Conservation (phyloP, 1,140 invertebrate genomes). For the Leptinotarsa defecta region DNA sequence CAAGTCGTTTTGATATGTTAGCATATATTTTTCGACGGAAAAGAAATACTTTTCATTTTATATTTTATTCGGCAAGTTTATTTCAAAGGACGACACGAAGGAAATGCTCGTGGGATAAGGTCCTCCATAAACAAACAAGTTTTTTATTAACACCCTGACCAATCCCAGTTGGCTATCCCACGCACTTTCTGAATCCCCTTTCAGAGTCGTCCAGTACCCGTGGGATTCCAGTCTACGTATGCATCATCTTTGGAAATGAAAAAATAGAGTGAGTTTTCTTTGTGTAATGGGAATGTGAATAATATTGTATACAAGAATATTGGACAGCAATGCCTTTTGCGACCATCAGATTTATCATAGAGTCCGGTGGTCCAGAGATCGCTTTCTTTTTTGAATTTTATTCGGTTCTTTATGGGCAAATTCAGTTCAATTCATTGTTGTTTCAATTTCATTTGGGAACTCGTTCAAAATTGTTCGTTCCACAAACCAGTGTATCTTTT, state of each 20-base stretch:
- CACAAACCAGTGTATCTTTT: no score
- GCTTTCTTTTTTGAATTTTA: no score
- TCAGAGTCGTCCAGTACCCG: constrained; percentile 10
- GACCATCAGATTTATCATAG: no score
- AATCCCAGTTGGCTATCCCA: constrained; percentile 12
- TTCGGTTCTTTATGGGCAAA: no score
- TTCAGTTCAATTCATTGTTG: no score
- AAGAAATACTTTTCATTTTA: background rate
- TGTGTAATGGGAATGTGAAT: background rate
- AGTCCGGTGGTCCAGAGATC: no score
- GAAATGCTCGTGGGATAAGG: background rate
- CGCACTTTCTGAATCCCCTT: background rate
- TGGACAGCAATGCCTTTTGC: background rate
- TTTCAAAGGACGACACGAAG: background rate
- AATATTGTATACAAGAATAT: background rate
- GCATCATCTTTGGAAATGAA: constrained; percentile 23
- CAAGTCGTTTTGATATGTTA: no score
- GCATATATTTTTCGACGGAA: no score
- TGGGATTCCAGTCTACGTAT: constrained; percentile 10
- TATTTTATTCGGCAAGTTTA: background rate
- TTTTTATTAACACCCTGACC: constrained; percentile 23
- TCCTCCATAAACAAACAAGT: constrained; percentile 23
- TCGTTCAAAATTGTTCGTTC: no score
- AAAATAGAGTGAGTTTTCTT: constrained; percentile 10
- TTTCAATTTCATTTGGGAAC: no score